These are phyloP conservation scores for Reinhardtius hippoglossoides DNA, from an alignment of 2,113 vertebrate species.

Conservation along the genomic window DNA sequence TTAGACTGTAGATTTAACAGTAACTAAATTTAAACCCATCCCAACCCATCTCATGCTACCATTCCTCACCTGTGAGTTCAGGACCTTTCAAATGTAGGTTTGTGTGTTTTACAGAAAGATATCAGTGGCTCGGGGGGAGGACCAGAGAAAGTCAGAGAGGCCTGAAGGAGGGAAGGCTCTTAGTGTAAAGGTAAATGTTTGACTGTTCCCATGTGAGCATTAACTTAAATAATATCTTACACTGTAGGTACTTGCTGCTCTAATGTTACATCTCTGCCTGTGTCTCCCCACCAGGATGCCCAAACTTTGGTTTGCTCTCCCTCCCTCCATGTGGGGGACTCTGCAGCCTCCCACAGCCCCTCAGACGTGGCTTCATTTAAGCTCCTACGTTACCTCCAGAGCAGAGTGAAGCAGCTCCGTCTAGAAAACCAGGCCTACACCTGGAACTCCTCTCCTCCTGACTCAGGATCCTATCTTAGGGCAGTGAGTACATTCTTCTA, in stretches of 20 bases:
- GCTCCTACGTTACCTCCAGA: constrained; percentile 81
- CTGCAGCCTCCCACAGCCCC: constrained; percentile 25
- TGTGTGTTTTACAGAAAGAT: constrained; percentile 67
- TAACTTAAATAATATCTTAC: background rate
- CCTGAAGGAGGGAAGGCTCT: constrained; percentile 50
- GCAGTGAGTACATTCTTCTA: background rate
- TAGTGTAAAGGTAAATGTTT: constrained; percentile 68
- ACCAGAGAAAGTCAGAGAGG: constrained; percentile 46
- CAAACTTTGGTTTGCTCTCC: constrained; percentile 40
- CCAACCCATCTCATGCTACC: background rate
- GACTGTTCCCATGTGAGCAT: background rate
- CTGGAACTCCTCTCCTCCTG: constrained; percentile 34
- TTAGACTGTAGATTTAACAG: constrained; percentile 23
- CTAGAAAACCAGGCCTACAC: constrained; percentile 68
- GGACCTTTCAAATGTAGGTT: constrained; percentile 1
- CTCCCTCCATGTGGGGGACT: constrained; percentile 32
- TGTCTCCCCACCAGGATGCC: constrained; percentile 54
- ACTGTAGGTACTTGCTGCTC: background rate
- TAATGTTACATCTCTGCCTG: background rate
- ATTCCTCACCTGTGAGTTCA: background rate
- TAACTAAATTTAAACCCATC: background rate
- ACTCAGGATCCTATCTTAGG: constrained; percentile 63
- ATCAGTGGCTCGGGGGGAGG: constrained; percentile 53
- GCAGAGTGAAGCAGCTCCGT: constrained; percentile 79
- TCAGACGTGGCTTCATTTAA: constrained; percentile 77